Evolutionary conservation across 1,140 invertebrate species (phyloP).

Genomic region (Aphidius ervi): DNA sequence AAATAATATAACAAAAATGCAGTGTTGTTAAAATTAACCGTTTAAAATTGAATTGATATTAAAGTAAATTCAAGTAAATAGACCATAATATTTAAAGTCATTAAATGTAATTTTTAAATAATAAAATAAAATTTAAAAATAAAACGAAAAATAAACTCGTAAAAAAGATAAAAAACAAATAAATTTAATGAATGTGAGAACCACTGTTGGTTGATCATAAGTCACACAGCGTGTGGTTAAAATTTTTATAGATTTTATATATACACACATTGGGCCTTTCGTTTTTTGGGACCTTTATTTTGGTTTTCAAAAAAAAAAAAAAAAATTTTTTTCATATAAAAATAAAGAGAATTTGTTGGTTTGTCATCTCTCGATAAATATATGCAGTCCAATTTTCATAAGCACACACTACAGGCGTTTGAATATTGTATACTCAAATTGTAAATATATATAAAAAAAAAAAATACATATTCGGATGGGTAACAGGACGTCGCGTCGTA

Average conservation of each 20-base stretch:
- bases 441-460: slow-evolving; percentile 19
- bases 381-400: slow-evolving; percentile 28
- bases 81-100: no score
- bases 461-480: slow-evolving; percentile 24
- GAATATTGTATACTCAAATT: not conserved
- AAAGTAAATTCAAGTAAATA: no score
- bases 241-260: not conserved
- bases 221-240: slow-evolving; percentile 44
- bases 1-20: no score
- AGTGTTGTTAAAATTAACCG: no score
- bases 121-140: no score
- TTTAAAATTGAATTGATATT: no score
- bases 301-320: no score
- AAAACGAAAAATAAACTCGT: no score
- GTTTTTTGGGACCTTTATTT: no score
- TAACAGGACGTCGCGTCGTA: slow-evolving; percentile 34
- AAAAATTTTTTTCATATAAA: no score
- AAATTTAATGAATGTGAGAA: slow-evolving; percentile 27
- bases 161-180: not conserved
- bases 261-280: no score
- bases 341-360: not conserved
- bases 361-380: not conserved
- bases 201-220: slow-evolving; percentile 39
- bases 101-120: no score
- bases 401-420: slow-evolving; percentile 15